Evolutionary conservation across 2,888 invertebrate species (phyloP).

Genomic region (Lepeophtheirus nordmannii): DNA sequence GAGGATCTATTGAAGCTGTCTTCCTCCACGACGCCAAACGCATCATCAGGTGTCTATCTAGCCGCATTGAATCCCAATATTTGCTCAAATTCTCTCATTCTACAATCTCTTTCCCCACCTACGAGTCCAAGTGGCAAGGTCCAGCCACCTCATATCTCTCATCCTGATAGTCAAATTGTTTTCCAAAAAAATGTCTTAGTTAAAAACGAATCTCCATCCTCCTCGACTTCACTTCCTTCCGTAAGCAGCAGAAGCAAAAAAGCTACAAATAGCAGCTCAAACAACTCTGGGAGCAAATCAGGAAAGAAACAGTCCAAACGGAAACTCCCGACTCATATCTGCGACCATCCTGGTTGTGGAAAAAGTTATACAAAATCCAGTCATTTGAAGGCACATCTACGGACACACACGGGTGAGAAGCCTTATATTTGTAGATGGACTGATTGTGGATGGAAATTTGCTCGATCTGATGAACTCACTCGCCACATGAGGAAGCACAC

Average conservation of each 20-base stretch:
- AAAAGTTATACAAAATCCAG: constrained; percentile 45
- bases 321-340: constrained; percentile 30
- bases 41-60: background rate
- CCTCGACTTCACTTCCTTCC: background rate
- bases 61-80: background rate
- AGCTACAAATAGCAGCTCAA: background rate
- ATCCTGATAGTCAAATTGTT: background rate
- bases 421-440: constrained; percentile 49
- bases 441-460: constrained; percentile 46
- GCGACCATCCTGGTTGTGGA: constrained; percentile 36
- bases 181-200: background rate
- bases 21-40: background rate
- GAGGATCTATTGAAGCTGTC: background rate
- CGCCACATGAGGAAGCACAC: constrained; percentile 39
- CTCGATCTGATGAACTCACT: constrained; percentile 42
- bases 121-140: background rate
- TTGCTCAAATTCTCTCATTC: background rate
- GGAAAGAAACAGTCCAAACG: background rate
- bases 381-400: constrained; percentile 44
- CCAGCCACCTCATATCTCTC: too few relatives aligned
- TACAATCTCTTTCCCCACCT: background rate
- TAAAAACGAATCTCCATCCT: background rate
- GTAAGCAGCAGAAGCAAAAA: constrained; percentile 3
- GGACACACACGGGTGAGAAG: constrained; percentile 50
- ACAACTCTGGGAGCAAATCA: too few relatives aligned